Conservation (phyloP, 2,888 invertebrate genomes). For the Polymixis lichenea region DNA sequence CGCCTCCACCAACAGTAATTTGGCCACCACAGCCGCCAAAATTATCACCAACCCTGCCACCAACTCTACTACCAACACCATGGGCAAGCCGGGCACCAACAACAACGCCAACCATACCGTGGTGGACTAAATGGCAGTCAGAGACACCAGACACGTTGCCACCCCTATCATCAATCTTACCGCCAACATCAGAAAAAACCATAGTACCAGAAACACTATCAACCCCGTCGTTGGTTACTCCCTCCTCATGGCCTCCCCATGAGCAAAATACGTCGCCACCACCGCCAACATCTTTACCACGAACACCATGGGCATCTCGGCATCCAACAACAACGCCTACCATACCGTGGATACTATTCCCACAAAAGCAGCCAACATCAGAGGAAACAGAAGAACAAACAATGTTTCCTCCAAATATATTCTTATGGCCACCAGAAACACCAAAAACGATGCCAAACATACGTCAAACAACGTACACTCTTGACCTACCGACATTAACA, state of each 20-base stretch:
- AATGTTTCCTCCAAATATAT: not conserved
- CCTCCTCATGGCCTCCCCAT: not conserved
- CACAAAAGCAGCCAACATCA: not conserved
- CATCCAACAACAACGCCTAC: slow-evolving; percentile 23
- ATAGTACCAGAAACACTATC: not conserved
- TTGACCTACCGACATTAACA: not conserved
- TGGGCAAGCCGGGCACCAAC: not conserved
- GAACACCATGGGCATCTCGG: not conserved
- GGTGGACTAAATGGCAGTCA: slow-evolving; percentile 1
- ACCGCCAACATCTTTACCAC: not conserved
- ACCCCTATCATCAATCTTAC: not conserved
- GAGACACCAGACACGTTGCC: not conserved
- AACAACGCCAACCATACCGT: not conserved
- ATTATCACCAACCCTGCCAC: not conserved
- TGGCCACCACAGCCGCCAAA: slow-evolving; percentile 7
- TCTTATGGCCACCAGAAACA: not conserved
- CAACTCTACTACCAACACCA: not conserved
- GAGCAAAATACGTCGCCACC: not conserved
- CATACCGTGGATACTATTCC: not conserved
- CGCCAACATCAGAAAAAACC: not conserved
- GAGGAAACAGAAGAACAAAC: not conserved
- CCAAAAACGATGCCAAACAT: not conserved
- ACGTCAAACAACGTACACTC: not conserved
- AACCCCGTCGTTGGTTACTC: not conserved
- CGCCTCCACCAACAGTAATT: not conserved